These are phyloP conservation scores for Ichneumon xanthorius DNA, from an alignment of 2,888 invertebrate species.

Conservation along the genomic window DNA sequence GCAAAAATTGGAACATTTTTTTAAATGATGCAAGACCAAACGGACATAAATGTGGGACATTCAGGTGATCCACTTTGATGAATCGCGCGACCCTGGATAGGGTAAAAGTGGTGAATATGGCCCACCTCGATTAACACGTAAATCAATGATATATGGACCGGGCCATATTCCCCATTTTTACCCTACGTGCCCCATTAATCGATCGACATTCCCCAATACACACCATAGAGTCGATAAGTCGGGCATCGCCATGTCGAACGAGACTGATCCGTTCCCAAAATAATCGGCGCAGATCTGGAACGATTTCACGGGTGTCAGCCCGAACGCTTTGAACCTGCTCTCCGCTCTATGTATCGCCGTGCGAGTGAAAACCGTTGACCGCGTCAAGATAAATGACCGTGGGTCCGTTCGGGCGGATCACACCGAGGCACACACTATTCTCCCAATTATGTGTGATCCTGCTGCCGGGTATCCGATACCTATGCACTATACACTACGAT, in stretches of 20 bases:
- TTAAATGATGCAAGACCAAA: too few relatives aligned
- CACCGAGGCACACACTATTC: conserved; percentile 76
- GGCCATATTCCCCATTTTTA: too few relatives aligned
- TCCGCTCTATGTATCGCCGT: conserved; percentile 34
- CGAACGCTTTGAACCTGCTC: conserved; percentile 59
- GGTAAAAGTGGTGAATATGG: too few relatives aligned
- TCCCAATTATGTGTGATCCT: conserved; percentile 78
- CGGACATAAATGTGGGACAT: background rate
- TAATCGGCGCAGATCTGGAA: conserved; percentile 70
- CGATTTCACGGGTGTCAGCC: conserved; percentile 80
- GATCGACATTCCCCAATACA: background rate
- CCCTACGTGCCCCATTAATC: background rate
- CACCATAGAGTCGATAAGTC: conserved; percentile 1
- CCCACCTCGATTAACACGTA: too few relatives aligned
- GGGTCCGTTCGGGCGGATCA: conserved; percentile 77
- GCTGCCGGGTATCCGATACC: conserved; percentile 37
- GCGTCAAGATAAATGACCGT: conserved; percentile 80
- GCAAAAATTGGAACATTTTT: background rate
- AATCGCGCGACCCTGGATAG: background rate
- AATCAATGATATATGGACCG: too few relatives aligned
- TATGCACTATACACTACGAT: conserved; percentile 18
- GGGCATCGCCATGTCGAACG: conserved; percentile 49
- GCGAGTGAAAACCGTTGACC: conserved; percentile 70
- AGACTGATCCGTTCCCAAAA: conserved; percentile 73
- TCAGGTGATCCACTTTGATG: background rate